These are phyloP conservation scores for Lamellibrachia luymesi DNA, from an alignment of 1,140 invertebrate genomes.

Conservation along the genomic window DNA sequence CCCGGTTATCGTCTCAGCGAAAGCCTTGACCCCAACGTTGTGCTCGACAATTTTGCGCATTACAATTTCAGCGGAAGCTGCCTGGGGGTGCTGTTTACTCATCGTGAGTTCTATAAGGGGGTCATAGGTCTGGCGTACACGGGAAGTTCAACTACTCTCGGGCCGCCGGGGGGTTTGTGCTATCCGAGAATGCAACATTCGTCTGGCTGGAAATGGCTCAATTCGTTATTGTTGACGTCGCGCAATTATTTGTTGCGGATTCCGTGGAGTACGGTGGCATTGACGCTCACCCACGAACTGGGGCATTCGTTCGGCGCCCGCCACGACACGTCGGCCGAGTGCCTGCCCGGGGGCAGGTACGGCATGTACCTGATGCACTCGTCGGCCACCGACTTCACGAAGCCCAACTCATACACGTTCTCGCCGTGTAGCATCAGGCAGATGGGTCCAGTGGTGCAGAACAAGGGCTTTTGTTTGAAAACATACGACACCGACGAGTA, in stretches of 20 bases:
- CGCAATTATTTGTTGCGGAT: neutral
- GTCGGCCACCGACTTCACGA: neutral
- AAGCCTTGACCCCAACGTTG: neutral
- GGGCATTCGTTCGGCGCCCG: neutral
- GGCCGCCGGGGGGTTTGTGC: neutral
- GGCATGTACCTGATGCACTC: neutral
- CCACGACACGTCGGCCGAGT: neutral
- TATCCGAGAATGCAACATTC: neutral
- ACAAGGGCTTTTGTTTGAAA: neutral
- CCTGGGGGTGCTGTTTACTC: neutral
- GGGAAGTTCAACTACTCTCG: neutral
- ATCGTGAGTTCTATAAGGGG: neutral
- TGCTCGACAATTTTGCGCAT: neutral
- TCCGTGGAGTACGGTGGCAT: neutral
- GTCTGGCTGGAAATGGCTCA: neutral
- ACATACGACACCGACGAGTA: neutral
- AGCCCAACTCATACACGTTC: neutral
- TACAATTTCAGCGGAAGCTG: neutral
- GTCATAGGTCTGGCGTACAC: neutral
- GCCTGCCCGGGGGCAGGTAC: neutral
- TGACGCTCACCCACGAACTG: neutral
- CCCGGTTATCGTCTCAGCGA: neutral
- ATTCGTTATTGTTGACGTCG: neutral
- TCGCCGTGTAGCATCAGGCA: neutral
- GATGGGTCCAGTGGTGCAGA: neutral